Conservation (phyloP, 2,113 vertebrate genomes). For the Muntiacus reevesi region DNA sequence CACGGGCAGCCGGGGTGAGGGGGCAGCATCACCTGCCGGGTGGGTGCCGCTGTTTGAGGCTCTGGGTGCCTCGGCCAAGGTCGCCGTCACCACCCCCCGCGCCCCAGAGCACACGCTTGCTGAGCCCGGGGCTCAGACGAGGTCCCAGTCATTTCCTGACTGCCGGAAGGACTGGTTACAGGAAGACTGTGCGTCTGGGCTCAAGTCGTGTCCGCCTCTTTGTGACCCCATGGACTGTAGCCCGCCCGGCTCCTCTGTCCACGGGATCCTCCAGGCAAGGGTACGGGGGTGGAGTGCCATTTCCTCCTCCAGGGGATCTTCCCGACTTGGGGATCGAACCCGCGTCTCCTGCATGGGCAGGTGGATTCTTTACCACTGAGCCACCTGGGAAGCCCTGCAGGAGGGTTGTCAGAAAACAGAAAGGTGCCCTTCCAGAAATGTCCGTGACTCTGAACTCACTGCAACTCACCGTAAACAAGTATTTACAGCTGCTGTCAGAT, state of each 20-base stretch:
- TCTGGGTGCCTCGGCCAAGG: rapidly evolving
- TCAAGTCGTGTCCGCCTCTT: rapidly evolving
- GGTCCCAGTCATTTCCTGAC: rapidly evolving
- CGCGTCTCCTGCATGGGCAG: not conserved
- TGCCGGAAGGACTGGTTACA: rapidly evolving
- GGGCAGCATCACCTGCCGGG: rapidly evolving
- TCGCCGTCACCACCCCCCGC: rapidly evolving
- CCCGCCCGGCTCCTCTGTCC: not conserved
- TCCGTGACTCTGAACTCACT: rapidly evolving
- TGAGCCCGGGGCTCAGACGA: rapidly evolving
- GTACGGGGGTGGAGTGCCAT: not conserved
- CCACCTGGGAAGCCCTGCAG: not conserved
- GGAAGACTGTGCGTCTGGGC: rapidly evolving
- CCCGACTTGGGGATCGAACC: not conserved
- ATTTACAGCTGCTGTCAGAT: too few species aligned
- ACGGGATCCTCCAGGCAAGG: not conserved
- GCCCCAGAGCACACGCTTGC: not conserved
- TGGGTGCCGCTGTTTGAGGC: rapidly evolving
- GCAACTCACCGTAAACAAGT: not conserved
- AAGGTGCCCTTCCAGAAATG: not conserved
- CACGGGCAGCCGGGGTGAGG: rapidly evolving
- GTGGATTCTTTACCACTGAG: not conserved
- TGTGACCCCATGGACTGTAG: not conserved
- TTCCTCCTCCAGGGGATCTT: not conserved
- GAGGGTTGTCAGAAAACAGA: not conserved